These are phyloP conservation scores for Bos indicus DNA, from an alignment of 2,113 vertebrate species.

Conservation along the genomic window DNA sequence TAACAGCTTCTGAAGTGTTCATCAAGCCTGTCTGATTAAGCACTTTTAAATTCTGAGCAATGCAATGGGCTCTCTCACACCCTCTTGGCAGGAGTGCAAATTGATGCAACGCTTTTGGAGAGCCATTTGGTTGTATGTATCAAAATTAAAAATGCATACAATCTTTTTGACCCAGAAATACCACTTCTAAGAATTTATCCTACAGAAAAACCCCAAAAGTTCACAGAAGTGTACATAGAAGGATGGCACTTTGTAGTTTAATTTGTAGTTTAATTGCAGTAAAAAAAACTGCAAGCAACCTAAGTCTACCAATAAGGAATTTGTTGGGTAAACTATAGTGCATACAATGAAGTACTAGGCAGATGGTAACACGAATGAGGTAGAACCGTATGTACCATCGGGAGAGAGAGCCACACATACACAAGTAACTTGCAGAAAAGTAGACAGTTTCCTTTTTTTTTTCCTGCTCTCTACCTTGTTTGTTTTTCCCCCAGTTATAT, in stretches of 20 bases:
- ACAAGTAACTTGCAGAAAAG: not conserved
- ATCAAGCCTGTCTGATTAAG: constrained; percentile 71
- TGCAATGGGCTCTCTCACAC: constrained; percentile 59
- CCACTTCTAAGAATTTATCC: constrained; percentile 37
- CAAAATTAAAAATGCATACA: constrained; percentile 67
- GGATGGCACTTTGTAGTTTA: not conserved
- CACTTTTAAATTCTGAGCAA: constrained; percentile 70
- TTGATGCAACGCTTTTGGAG: constrained; percentile 61
- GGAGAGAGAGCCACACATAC: not conserved
- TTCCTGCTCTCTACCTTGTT: not conserved
- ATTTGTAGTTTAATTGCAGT: not conserved
- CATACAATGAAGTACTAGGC: not conserved
- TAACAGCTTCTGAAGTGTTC: constrained; percentile 71
- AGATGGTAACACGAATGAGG: not conserved
- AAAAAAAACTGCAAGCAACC: not conserved
- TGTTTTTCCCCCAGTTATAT: not conserved
- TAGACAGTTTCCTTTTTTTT: not conserved
- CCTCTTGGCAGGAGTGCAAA: constrained; percentile 64
- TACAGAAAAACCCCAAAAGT: not conserved
- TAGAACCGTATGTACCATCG: not conserved
- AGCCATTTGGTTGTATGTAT: constrained; percentile 50
- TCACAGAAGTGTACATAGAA: not conserved
- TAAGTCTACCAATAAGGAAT: not conserved
- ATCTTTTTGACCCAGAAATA: constrained; percentile 65
- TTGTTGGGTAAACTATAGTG: not conserved